Conservation (phyloP, 1,140 invertebrate species). For the Drosophila pectinifera region DNA sequence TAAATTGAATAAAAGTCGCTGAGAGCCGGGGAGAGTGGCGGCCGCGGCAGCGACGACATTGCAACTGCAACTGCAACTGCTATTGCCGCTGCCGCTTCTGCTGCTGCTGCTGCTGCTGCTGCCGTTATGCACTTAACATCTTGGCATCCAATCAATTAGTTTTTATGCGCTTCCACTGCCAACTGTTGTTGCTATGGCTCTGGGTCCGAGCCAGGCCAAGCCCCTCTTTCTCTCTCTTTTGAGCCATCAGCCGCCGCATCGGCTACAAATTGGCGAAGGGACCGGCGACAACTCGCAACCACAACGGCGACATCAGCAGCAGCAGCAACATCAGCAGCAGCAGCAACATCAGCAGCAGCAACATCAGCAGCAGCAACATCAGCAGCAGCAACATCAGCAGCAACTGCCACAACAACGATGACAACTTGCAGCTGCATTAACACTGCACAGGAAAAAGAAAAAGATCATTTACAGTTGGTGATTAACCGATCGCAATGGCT, state of each 20-base stretch:
- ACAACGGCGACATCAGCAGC: conserved; percentile 39
- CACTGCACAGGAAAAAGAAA: conserved; percentile 32
- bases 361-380: conserved; percentile 26
- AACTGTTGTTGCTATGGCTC: conserved; percentile 42
- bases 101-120: conserved; percentile 55
- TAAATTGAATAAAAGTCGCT: conserved; percentile 81
- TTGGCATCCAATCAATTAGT: conserved; percentile 82
- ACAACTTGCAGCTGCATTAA: conserved; percentile 55
- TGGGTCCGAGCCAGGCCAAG: conserved; percentile 64
- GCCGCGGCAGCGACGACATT: conserved; percentile 29
- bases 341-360: conserved; percentile 9
- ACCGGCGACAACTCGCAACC: conserved; percentile 58
- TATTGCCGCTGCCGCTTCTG: conserved; percentile 44
- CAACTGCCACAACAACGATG: conserved; percentile 48
- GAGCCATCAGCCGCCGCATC: conserved; percentile 54
- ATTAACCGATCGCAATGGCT: conserved; percentile 10
- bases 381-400: conserved; percentile 39
- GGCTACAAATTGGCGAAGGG: conserved; percentile 80
- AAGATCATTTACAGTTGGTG: conserved; percentile 14
- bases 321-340: conserved; percentile 2
- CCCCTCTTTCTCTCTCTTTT: conserved; percentile 51
- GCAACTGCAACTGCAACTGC: conserved; percentile 50
- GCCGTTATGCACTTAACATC: conserved; percentile 81
- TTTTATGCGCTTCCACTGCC: conserved; percentile 79
- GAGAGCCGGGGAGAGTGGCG: conserved; percentile 55